A percentile compares a stretch with the other conserved stretches of the same genome.
phyloP scores from a whole-genome alignment of 1,140 invertebrate species.

The Melitaea cinxia region DNA sequence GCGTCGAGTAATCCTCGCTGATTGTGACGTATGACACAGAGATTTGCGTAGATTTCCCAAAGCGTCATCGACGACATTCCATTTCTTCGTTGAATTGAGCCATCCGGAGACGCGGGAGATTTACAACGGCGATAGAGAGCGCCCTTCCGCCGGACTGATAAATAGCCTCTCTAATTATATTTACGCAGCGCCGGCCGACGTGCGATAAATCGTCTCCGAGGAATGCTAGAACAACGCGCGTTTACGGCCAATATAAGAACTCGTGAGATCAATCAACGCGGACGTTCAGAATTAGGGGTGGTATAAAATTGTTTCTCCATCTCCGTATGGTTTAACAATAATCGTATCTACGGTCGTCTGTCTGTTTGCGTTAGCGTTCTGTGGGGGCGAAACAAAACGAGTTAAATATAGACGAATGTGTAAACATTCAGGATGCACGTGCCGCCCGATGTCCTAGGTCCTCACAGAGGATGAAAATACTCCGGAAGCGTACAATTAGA shows the following conservation, averaged over 20 bases:
- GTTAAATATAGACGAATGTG: slow-evolving; percentile 37
- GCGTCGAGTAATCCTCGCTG: slow-evolving; percentile 49
- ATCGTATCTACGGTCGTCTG: slow-evolving; percentile 29
- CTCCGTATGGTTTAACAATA: slow-evolving; percentile 18
- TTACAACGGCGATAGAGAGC: slow-evolving; percentile 67
- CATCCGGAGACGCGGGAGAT: slow-evolving; percentile 63
- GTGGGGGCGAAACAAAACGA: slow-evolving; percentile 26
- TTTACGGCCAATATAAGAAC: slow-evolving; percentile 55
- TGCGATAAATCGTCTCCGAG: slow-evolving; percentile 61
- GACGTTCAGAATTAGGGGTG: slow-evolving; percentile 46
- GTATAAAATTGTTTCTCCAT: slow-evolving; percentile 44
- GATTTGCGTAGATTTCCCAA: slow-evolving; percentile 27
- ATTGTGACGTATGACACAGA: slow-evolving; percentile 54
- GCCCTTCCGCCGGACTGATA: slow-evolving; percentile 74
- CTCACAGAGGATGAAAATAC: slow-evolving; percentile 59
- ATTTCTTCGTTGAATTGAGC: slow-evolving; percentile 68
- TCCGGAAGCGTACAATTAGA: slow-evolving; percentile 65
- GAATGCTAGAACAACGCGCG: slow-evolving; percentile 66
- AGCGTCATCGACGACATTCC: slow-evolving; percentile 47
- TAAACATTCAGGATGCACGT: slow-evolving; percentile 59
- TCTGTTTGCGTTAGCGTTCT: slow-evolving; percentile 27
- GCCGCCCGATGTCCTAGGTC: slow-evolving; percentile 57
- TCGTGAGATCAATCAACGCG: slow-evolving; percentile 51
- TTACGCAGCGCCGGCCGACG: slow-evolving; percentile 71
- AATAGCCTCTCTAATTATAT: slow-evolving; percentile 79